Percentiles rank a stretch among this genome's conserved stretches.
phyloP scores from a whole-genome alignment of 2,797 vertebrate genomes.

The Delichon dasypus region DNA sequence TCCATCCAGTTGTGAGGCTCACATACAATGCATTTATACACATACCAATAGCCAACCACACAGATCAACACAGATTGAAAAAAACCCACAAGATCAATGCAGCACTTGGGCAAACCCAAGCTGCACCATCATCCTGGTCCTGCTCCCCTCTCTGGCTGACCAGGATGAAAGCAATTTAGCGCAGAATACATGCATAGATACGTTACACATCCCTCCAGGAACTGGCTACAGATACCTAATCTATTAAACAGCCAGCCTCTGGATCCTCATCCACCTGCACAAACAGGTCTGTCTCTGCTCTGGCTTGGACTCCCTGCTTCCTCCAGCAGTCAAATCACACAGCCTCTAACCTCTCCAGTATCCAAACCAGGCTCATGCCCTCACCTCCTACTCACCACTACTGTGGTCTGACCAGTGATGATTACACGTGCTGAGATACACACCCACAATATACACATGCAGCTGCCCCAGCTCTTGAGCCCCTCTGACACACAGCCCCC shows the following conservation, averaged over 20 bases:
- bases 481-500: accelerated
- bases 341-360: background rate
- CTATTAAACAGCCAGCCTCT: background rate
- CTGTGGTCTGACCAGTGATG: background rate
- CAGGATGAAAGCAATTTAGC: background rate
- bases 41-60: background rate
- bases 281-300: background rate
- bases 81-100: background rate
- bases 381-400: background rate
- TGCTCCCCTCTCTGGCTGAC: background rate
- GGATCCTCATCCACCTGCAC: background rate
- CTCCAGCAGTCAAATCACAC: background rate
- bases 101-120: background rate
- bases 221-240: background rate
- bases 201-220: background rate
- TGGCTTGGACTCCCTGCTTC: background rate
- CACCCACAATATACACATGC: background rate
- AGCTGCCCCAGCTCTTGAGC: accelerated
- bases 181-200: background rate
- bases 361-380: background rate
- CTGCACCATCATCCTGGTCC: background rate
- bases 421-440: background rate
- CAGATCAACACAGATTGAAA: background rate
- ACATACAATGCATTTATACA: too few species aligned
- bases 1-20: background rate